Base-by-base conservation (phyloP, 2,888 invertebrate species). In the Drosophila ezoana region DNA sequence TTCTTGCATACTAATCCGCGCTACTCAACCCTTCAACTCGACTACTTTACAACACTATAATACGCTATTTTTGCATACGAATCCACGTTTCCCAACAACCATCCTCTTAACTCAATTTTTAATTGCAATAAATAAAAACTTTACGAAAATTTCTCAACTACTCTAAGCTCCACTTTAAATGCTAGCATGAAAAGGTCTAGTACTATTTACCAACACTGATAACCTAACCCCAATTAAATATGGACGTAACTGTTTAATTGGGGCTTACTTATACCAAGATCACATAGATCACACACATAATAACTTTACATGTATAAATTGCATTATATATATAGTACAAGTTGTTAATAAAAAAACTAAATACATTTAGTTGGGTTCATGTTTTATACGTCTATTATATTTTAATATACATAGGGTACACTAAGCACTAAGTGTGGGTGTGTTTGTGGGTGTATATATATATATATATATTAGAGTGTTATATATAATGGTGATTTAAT, bases 381-480 rank as follows among this genome's bases (percentile, higher is more conserved):
- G 20, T 11, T 9, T 38, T 35, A 16, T 63, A 38, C 16, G 32
- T 13, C 32, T 49, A 6, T 45, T 2, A 33, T 20, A 51, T 16
- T 32, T 38, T 20, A 38, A 45, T 53, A 44, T 38, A 63, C 23
- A 56, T 13, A 47, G 75, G 69, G 44, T 61, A 72, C n/a, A 38
- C 57, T 74, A 72, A 57, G n/a, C 11, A 14, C 59, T 73, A 59
- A 35, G 40, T 56, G 56, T 44, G 33, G 52, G 13, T 58, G 13
- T 57, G 40, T 37, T 14, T 38, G 14, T 6, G 11, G 9, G 11
- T 10, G 44, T 48, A 51, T 38, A 11, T 58, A 5, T 58, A 20
- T 51, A 35, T 56, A 37, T 41, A 28, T 28, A 18, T 41, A 28
- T 28, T 28, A 40, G 4, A n/a, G 45, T 56, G 23, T 40, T 35